Base-by-base conservation (phyloP, 2,113 vertebrate species). In the Solea senegalensis region DNA sequence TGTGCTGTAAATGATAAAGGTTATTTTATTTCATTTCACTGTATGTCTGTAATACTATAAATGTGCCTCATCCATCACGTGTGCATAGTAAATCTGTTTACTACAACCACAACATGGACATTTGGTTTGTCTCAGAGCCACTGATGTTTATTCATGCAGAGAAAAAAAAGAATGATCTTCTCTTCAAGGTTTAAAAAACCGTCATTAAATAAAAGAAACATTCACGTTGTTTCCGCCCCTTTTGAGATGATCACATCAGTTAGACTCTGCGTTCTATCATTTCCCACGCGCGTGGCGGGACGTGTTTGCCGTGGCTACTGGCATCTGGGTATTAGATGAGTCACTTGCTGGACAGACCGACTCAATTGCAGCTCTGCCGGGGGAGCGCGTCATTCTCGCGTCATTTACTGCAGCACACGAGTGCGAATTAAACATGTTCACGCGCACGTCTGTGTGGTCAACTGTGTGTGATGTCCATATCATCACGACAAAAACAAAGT, bases 251-350 rank as follows among this genome's bases (percentile, higher is more conserved):
- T 76, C 9, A 51, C 28, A 11, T n/a, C 68, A 10, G 54, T 72
- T 49, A 59, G 34, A 80, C 54, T 1, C 58, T 53, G 69, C n/a
- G 65, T 86, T 82, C 51, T 72, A 55, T 68, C 55, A 56, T 74
- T 52, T 49, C 41, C 55, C 77, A 62, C 45, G 72, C 3, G 34
- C 73, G 71, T 69, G 60, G 67, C 0, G n/a, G 73, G 57, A 53
- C 43, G 10, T 70, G 67, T 76, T 87, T 65, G 66, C 78, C 74
- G 52, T 39, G 85, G 69, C 71, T 65, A 9, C 28, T 74, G 65
- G 76, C 63, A 68, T n/a, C 15, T 10, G 58, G 9, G 43, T 57
- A 40, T 69, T 27, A 54, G 54, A 69, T 86, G 64, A 86, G 76
- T 84, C 82, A 85, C 15, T 2, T 40, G 67, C 67, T 74, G 78